Conservation (phyloP, 2,888 invertebrate genomes). For the Pyrocoelia pectoralis region DNA sequence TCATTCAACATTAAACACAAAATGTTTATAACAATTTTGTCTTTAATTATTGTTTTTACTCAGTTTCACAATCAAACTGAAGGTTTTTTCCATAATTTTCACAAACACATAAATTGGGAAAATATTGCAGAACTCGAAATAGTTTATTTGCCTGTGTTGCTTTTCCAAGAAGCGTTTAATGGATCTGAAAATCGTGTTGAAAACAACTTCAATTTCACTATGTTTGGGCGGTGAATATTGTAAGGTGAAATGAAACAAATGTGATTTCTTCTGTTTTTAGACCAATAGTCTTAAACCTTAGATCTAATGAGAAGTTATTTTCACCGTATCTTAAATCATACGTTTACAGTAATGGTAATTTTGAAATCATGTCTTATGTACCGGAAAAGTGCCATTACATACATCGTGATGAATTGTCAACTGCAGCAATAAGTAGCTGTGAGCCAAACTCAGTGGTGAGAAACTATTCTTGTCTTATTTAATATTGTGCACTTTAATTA, state of each 20-base stretch:
- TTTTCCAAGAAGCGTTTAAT: slow-evolving; percentile 55
- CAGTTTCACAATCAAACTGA: background rate
- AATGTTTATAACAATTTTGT: background rate
- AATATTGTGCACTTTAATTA: slow-evolving; percentile 2
- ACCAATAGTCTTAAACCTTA: slow-evolving; percentile 70
- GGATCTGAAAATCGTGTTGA: slow-evolving; percentile 58
- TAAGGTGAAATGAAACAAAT: too few species aligned
- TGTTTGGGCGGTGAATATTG: slow-evolving; percentile 66
- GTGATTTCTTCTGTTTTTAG: too few species aligned
- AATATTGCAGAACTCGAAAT: slow-evolving; percentile 63
- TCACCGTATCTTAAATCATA: slow-evolving; percentile 66
- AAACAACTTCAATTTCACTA: slow-evolving; percentile 66
- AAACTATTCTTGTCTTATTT: background rate
- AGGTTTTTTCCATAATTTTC: slow-evolving; percentile 32
- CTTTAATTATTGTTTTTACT: background rate
- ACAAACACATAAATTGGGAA: slow-evolving; percentile 33
- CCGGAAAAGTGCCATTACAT: slow-evolving; percentile 70
- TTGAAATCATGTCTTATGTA: slow-evolving; percentile 44
- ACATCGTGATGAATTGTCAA: slow-evolving; percentile 65
- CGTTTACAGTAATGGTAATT: slow-evolving; percentile 53
- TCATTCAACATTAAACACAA: background rate
- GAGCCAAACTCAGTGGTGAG: slow-evolving; percentile 70
- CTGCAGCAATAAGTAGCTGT: slow-evolving; percentile 75
- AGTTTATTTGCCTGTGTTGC: slow-evolving; percentile 66
- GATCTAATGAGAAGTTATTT: slow-evolving; percentile 69